Evolutionary conservation across 2,113 vertebrate genomes (phyloP).

Genomic region (Hippocampus barbouri): DNA sequence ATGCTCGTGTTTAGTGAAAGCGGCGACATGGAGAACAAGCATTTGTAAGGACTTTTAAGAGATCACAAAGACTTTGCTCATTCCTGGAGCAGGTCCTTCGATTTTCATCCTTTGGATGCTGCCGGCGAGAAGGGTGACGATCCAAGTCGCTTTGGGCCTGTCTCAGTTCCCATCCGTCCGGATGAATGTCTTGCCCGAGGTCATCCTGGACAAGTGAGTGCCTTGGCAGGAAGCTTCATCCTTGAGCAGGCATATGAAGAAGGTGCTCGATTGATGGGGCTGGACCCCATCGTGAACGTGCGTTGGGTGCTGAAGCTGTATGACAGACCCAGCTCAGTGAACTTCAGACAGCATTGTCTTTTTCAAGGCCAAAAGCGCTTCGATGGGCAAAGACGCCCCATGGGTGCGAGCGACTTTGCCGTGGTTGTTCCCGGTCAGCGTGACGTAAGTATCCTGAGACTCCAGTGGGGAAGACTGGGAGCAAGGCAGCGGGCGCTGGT

Average conservation of each 20-base stretch:
- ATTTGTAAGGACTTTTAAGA: too few species aligned
- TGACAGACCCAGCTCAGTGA: conserved; percentile 65
- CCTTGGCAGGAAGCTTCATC: conserved; percentile 31
- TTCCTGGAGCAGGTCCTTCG: too few species aligned
- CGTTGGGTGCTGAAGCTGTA: conserved; percentile 77
- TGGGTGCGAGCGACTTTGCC: conserved; percentile 30
- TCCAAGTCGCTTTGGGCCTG: too few species aligned
- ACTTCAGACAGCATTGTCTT: conserved; percentile 42
- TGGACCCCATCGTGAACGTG: conserved; percentile 79
- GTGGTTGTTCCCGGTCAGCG: conserved; percentile 61
- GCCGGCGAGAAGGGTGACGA: too few species aligned
- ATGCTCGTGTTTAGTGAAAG: too few species aligned
- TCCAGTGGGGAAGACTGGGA: conserved; percentile 55
- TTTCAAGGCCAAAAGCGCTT: conserved; percentile 56
- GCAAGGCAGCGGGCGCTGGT: conserved; percentile 40
- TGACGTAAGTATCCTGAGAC: conserved; percentile 76
- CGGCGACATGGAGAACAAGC: too few species aligned
- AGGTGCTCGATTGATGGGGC: conserved; percentile 76
- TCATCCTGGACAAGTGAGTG: conserved; percentile 34
- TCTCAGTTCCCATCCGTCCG: too few species aligned
- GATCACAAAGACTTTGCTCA: too few species aligned
- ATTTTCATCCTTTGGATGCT: too few species aligned
- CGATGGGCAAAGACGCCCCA: conserved; percentile 58
- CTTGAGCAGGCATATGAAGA: conserved; percentile 49
- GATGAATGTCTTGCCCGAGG: conserved; percentile 23